Base-by-base conservation (phyloP, 35 echinoderm and acorn worm species). In the Apostichopus japonicus region DNA sequence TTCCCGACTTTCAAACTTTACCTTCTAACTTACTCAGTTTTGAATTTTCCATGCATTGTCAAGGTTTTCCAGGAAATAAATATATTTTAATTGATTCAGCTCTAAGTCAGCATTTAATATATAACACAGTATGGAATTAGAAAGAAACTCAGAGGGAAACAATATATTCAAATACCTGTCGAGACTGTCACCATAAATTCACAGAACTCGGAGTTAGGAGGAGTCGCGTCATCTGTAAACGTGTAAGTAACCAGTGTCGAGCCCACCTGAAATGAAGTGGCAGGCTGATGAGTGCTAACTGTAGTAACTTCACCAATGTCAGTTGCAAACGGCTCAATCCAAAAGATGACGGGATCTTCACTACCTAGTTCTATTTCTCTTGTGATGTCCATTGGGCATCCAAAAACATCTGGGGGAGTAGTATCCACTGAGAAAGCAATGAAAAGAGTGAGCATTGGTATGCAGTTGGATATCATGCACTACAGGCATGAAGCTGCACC, bases 291-390 rank as follows among this genome's bases (percentile, higher is more conserved):
- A 17, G 56, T 89, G 56, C 61, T 51, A 8, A 89, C 14, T 52
- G 62, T 24, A 21, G 86, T 65, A 27, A 89, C 86, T 24, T 15
- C 86, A 53, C 86, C 86, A 10, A 91, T 6, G 53, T 91, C 90
- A 8, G 75, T 91, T 56, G 90, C 90, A 78, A 79, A 78, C 19
- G 90, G 90, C 16, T 77, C 72, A n/a, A 0, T 17, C 90, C 90
- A 91, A n/a, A 24, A n/a, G n/a, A 91, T 91, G 7, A 79, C 10
- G 19, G 90, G 90, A 24, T 91, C 73, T 78, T 16, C 54, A 56
- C 55, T 59, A 56, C 90, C 90, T n/a, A 91, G 55, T 73, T 91
- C 90, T 17, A 91, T 91, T 6, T 78, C 44, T 54, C 71, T n/a
- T 53, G 0, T 56, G 52, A 91, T 91, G 8, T 79, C 23, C 0